Conservation (phyloP, 2,113 vertebrate species). For the Archilochus colubris region DNA sequence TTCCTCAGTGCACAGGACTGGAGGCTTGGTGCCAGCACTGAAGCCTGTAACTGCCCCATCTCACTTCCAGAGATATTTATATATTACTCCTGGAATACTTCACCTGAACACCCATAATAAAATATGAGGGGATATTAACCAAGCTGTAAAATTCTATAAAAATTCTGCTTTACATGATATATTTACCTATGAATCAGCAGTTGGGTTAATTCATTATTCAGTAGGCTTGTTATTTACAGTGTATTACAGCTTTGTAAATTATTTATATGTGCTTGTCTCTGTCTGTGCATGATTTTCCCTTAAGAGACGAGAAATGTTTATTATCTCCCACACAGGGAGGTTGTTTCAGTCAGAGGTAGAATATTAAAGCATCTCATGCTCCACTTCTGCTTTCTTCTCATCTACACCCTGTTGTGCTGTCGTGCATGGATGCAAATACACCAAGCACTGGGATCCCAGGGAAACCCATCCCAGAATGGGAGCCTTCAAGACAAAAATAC, state of each 20-base stretch:
- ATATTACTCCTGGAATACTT: slow-evolving; percentile 65
- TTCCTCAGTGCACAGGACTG: neutral
- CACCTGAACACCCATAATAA: slow-evolving; percentile 72
- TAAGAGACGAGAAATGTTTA: slow-evolving; percentile 76
- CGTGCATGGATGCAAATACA: neutral
- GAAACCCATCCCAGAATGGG: neutral
- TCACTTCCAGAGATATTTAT: slow-evolving; percentile 63
- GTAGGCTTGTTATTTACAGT: slow-evolving; percentile 81
- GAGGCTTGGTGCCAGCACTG: neutral
- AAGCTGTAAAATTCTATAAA: slow-evolving; percentile 78
- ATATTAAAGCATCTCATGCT: slow-evolving; percentile 53
- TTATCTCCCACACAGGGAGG: slow-evolving; percentile 68
- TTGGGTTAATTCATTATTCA: slow-evolving; percentile 86
- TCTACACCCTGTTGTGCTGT: neutral
- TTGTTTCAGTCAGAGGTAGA: slow-evolving; percentile 64
- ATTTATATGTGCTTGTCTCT: slow-evolving; percentile 79
- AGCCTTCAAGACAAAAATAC: neutral
- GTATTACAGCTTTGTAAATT: slow-evolving; percentile 83
- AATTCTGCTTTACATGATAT: slow-evolving; percentile 78
- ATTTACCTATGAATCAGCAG: slow-evolving; percentile 83
- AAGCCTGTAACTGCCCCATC: neutral
- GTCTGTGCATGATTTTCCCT: slow-evolving; percentile 74
- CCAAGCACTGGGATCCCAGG: rapidly evolving
- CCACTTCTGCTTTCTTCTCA: neutral
- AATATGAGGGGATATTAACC: slow-evolving; percentile 75